phyloP scores from a whole-genome alignment of 2,797 vertebrate species.

The Lophius americanus region DNA sequence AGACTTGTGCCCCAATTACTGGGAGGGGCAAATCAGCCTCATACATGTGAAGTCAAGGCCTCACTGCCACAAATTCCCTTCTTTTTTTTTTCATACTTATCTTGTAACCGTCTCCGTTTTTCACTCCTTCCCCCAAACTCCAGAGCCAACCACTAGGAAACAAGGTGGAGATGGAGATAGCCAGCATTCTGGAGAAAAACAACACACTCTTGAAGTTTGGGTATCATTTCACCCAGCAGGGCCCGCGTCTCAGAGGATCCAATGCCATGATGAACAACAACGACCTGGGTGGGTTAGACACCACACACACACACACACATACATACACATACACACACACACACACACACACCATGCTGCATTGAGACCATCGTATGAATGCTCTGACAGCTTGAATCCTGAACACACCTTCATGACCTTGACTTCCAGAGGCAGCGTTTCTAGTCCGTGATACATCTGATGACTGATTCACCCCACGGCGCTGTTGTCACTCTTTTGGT shows the following conservation, averaged over 20 bases:
- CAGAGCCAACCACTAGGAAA: constrained; percentile 98
- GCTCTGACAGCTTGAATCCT: background rate
- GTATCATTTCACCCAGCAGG: constrained; percentile 98
- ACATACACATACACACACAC: background rate
- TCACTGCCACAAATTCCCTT: background rate
- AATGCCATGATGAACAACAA: constrained; percentile 99
- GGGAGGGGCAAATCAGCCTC: too few relatives aligned
- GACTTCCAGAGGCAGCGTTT: constrained; percentile 9
- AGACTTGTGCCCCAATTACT: too few relatives aligned
- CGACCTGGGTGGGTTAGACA: constrained; percentile 89
- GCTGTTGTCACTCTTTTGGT: constrained; percentile 18
- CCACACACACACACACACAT: background rate
- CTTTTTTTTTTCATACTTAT: background rate
- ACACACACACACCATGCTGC: background rate
- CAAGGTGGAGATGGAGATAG: constrained; percentile 99
- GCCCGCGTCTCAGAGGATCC: constrained; percentile 92
- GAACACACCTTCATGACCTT: background rate
- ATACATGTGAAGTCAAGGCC: too few relatives aligned
- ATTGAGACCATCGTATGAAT: background rate
- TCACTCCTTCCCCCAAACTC: constrained; percentile 7
- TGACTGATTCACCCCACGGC: background rate
- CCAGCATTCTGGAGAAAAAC: constrained; percentile 97
- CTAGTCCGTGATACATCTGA: constrained; percentile 4
- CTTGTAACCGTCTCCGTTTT: background rate
- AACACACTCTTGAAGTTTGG: constrained; percentile 92